Base-by-base conservation (phyloP, 1,140 invertebrate genomes). In the Papilio polytes region DNA sequence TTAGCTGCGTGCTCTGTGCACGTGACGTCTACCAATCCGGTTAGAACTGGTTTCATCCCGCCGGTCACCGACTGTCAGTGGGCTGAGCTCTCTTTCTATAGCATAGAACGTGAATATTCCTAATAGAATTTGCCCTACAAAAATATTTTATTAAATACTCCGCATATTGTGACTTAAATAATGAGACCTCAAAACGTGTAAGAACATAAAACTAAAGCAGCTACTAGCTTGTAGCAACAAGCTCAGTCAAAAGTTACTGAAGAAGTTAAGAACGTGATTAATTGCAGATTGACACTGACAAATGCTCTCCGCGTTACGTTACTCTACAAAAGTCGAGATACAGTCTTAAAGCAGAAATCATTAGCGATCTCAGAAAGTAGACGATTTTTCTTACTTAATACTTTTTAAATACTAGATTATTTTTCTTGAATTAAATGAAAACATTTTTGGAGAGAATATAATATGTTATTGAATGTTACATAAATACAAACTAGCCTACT, bases 211-310 rank as follows among this genome's bases (percentile, higher is more conserved):
- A 22, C 7, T 12, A 59, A 4, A 63, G 22, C 8, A 26, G 20
- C 59, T 63, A 13, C 59, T 13, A 48, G 46, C 36, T 41, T 41
- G 36, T 41, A 48, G 46, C 46, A 15, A 15, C 13, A 48, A 63
- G n/a, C 22, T 22, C 20, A 26, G 59, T 63, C 20, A 59, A 18
- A 59, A 59, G n/a, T 59, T 59, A 1, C n/a, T 59, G 15, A 63
- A 63, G 22, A 63, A 63, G 22, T 63, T 63, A 26, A 26, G 59
- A 63, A 63, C 8, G 59, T 63, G 59, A 63, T 63, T 63, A 63
- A 63, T 63, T 63, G 59, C 59, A 63, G 59, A 63, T 3, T 26
- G 63, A 26, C 63, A 31, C 63, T 70, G 26, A 70, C 63, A 31
- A 70, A 70, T 70, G 63, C 63, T 70, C 63, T 70, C 26, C 6